A percentile compares a stretch with the other conserved stretches of the same genome.
Evolutionary conservation across 2,797 vertebrate genomes (phyloP).

Genomic region (Tapera naevia): DNA sequence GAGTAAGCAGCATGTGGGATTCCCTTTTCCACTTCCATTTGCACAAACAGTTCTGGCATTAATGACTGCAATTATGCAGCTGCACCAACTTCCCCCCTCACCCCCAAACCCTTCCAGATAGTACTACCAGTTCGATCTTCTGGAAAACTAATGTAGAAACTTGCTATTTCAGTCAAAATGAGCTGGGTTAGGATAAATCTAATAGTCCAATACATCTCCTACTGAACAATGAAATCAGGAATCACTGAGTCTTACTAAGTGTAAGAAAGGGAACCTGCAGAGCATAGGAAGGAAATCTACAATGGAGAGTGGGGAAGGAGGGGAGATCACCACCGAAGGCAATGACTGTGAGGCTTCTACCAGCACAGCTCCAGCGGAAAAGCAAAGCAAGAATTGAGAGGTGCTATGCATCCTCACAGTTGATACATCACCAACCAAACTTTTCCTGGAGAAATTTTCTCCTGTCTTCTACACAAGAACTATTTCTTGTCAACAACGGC

Average conservation of each 20-base stretch:
- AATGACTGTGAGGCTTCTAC: rapidly evolving
- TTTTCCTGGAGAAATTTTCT: neutral
- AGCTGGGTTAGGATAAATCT: neutral
- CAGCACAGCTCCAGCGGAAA: neutral
- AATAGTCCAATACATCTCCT: neutral
- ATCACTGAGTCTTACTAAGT: neutral
- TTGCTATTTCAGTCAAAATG: neutral
- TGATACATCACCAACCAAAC: neutral
- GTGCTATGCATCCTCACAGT: rapidly evolving
- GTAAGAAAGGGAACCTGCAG: neutral
- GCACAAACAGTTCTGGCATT: neutral
- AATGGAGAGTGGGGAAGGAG: neutral
- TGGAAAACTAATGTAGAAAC: neutral
- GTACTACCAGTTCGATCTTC: neutral
- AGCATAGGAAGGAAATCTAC: neutral
- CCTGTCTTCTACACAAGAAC: neutral
- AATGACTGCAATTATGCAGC: neutral
- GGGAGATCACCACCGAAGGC: neutral
- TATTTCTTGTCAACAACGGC: neutral
- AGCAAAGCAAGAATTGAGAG: neutral
- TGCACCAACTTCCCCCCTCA: rapidly evolving
- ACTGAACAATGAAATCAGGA: rapidly evolving
- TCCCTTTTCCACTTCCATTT: neutral
- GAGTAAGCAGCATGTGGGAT: neutral
- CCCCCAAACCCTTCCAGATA: neutral